These are phyloP conservation scores for Clunio marinus DNA, from an alignment of 2,888 invertebrate genomes.

Conservation along the genomic window DNA sequence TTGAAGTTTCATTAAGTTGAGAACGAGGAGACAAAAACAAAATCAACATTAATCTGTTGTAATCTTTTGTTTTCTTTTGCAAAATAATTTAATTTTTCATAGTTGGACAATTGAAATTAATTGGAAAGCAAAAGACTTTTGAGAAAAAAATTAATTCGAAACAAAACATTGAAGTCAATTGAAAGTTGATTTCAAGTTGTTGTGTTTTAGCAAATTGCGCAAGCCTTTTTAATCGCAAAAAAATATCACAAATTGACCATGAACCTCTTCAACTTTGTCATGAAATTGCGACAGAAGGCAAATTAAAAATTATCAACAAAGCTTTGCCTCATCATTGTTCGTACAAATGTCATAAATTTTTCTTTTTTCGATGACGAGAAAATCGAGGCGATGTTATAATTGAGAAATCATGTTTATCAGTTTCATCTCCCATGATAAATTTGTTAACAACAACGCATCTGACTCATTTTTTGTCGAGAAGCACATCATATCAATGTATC, in stretches of 20 bases:
- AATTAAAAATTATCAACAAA: constrained; percentile 8
- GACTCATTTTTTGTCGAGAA: background rate
- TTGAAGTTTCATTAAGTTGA: background rate
- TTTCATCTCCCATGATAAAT: background rate
- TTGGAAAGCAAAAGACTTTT: too few relatives aligned
- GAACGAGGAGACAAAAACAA: background rate
- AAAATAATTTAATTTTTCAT: too few relatives aligned
- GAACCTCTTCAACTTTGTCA: too few relatives aligned
- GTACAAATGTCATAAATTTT: background rate
- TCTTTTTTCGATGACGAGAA: background rate
- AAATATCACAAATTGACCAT: background rate
- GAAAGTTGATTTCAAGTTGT: too few relatives aligned
- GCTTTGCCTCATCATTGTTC: background rate
- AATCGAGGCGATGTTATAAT: too few relatives aligned
- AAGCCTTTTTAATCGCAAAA: too few relatives aligned
- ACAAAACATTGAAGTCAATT: too few relatives aligned
- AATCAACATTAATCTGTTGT: background rate
- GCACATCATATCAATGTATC: too few relatives aligned
- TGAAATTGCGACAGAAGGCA: constrained; percentile 1
- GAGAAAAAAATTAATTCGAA: too few relatives aligned
- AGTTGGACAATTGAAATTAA: too few relatives aligned
- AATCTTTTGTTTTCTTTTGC: constrained; percentile 4
- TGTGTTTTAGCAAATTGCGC: too few relatives aligned
- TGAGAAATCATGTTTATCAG: constrained; percentile 10
- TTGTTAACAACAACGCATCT: background rate